phyloP scores from a whole-genome alignment of 2,888 invertebrate species.

The Agrochola circellaris region DNA sequence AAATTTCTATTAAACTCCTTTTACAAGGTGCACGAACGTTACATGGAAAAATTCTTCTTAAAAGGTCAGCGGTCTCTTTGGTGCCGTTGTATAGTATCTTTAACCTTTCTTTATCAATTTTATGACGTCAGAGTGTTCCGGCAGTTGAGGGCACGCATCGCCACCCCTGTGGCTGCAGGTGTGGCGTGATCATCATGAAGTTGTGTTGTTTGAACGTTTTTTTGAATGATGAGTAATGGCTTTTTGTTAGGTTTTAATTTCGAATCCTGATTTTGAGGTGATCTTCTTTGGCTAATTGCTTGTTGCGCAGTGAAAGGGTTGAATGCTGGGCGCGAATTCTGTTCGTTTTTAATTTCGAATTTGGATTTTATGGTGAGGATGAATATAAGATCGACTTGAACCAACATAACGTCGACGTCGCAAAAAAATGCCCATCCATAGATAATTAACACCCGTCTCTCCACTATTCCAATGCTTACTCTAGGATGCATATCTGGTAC shows the following conservation, averaged over 20 bases:
- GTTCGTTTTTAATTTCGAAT: too few relatives aligned
- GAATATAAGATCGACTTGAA: too few relatives aligned
- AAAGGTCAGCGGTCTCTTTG: constrained; percentile 67
- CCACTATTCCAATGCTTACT: too few relatives aligned
- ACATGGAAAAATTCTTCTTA: constrained; percentile 41
- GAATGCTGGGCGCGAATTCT: too few relatives aligned
- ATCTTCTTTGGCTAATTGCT: background rate
- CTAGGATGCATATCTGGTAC: too few relatives aligned
- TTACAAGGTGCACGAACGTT: constrained; percentile 37
- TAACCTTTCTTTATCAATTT: constrained; percentile 66
- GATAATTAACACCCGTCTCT: too few relatives aligned
- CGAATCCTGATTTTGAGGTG: background rate
- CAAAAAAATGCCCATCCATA: too few relatives aligned
- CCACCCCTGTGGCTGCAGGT: constrained; percentile 51
- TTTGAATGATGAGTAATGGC: background rate
- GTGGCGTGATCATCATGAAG: constrained; percentile 28
- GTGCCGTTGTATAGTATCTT: constrained; percentile 62
- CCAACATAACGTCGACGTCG: too few relatives aligned
- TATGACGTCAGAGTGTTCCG: constrained; percentile 65
- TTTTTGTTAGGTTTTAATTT: constrained; percentile 3
- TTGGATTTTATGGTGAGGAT: too few relatives aligned
- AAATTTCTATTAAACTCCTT: background rate
- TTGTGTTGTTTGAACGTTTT: constrained; percentile 10
- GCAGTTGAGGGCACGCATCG: constrained; percentile 50
- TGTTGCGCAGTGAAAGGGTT: too few relatives aligned